These are phyloP conservation scores for Biston stratarius DNA, from an alignment of 2,888 invertebrate genomes.

Conservation along the genomic window DNA sequence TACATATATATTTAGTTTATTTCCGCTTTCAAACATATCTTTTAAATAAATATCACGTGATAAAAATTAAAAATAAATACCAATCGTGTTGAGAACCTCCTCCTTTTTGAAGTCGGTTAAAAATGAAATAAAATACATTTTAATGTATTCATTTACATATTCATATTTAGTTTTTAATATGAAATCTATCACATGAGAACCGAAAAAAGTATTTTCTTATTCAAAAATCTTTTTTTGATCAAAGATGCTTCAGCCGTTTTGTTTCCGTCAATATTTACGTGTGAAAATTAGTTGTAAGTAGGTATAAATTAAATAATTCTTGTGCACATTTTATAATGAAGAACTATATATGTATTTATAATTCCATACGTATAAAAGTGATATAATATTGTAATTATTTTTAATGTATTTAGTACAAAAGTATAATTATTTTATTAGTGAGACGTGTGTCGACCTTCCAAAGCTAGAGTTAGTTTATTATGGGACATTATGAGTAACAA, in stretches of 20 bases:
- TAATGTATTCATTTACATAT: no score
- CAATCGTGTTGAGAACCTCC: no score
- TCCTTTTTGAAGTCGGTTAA: no score
- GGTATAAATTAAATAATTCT: neutral
- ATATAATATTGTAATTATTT: slow-evolving; percentile 31
- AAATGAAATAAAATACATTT: no score
- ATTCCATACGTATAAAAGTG: slow-evolving; percentile 35
- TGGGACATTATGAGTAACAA: slow-evolving; percentile 30
- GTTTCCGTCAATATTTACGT: neutral
- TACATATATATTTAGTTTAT: no score
- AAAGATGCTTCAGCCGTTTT: neutral
- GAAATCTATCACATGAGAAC: no score
- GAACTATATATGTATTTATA: slow-evolving; percentile 18
- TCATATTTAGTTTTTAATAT: no score
- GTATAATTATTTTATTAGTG: slow-evolving; percentile 34
- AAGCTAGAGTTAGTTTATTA: slow-evolving; percentile 43
- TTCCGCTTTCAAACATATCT: no score
- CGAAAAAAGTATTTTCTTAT: neutral
- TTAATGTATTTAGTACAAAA: slow-evolving; percentile 43
- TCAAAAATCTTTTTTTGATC: neutral
- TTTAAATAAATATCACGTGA: no score
- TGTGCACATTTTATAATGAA: slow-evolving; percentile 3
- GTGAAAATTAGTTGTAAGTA: neutral
- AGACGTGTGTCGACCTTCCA: slow-evolving; percentile 40
- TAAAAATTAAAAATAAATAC: no score